Conservation (phyloP, 2,888 invertebrate species). For the Eupithecia dodoneata region DNA sequence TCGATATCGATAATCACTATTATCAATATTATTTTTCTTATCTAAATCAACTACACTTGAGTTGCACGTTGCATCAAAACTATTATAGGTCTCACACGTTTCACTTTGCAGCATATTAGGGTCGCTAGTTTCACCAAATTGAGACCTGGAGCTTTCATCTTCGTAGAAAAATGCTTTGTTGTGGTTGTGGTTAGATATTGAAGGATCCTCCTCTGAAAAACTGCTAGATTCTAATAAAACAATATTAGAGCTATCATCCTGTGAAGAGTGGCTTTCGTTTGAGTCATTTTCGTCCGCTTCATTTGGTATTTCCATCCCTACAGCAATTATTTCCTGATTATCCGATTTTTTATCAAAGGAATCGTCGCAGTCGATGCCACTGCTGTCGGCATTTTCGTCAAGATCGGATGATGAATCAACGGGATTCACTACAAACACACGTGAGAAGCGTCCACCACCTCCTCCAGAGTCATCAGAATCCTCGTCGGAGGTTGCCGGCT, state of each 20-base stretch:
- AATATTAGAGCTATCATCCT: slow-evolving; percentile 60
- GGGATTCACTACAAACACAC: slow-evolving; percentile 88
- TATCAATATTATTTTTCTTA: slow-evolving; percentile 62
- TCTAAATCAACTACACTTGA: slow-evolving; percentile 66
- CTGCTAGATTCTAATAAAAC: slow-evolving; percentile 71
- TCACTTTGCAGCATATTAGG: slow-evolving; percentile 79
- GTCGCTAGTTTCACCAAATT: slow-evolving; percentile 71
- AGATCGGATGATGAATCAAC: slow-evolving; percentile 85
- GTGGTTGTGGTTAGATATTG: slow-evolving; percentile 61
- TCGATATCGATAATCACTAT: slow-evolving; percentile 63
- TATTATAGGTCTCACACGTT: slow-evolving; percentile 75
- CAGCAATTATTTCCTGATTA: slow-evolving; percentile 70
- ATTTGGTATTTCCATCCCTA: slow-evolving; percentile 62
- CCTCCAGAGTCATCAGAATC: slow-evolving; percentile 83
- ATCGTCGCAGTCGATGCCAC: slow-evolving; percentile 86
- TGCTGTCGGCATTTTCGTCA: slow-evolving; percentile 84
- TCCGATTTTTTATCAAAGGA: slow-evolving; percentile 83
- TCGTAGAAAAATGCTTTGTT: slow-evolving; percentile 60
- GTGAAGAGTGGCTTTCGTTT: slow-evolving; percentile 52
- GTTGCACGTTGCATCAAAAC: slow-evolving; percentile 74
- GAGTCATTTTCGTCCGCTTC: slow-evolving; percentile 57
- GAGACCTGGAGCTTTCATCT: slow-evolving; percentile 53
- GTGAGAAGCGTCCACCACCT: slow-evolving; percentile 85
- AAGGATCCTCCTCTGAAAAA: slow-evolving; percentile 69
- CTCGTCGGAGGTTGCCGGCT: slow-evolving; percentile 78